Conservation (phyloP, 2,797 vertebrate species). For the Allobates femoralis region DNA sequence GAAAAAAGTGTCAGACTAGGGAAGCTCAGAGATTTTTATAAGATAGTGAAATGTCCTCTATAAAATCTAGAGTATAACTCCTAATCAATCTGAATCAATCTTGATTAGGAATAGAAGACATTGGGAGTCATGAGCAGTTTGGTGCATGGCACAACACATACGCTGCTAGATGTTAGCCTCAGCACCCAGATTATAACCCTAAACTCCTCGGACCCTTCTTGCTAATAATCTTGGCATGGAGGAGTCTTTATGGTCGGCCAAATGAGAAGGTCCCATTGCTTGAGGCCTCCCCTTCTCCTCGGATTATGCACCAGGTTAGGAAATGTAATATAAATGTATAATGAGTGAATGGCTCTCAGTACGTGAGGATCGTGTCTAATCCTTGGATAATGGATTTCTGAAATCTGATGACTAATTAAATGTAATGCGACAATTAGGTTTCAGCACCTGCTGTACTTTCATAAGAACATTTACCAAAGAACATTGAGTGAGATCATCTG, state of each 20-base stretch:
- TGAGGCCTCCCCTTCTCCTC: background rate
- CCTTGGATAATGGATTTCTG: background rate
- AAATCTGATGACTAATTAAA: slow-evolving; percentile 9
- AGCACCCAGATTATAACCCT: background rate
- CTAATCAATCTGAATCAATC: background rate
- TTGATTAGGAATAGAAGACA: background rate
- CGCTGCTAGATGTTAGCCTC: background rate
- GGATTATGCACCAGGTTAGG: background rate
- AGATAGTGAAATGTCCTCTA: background rate
- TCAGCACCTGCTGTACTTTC: slow-evolving; percentile 19
- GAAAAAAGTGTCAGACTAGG: too few species aligned
- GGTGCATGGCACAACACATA: background rate
- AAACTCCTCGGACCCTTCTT: too few species aligned
- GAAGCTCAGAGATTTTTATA: too few species aligned
- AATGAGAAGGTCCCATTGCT: too few species aligned
- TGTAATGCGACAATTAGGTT: slow-evolving; percentile 2
- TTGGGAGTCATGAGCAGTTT: background rate
- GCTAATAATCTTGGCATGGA: too few species aligned
- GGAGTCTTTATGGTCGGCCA: too few species aligned
- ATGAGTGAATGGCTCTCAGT: background rate
- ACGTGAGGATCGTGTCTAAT: background rate
- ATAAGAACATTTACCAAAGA: background rate
- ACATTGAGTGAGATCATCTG: background rate
- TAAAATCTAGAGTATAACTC: background rate
- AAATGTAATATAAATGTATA: background rate